Base-by-base conservation (phyloP, 2,888 invertebrate genomes). In the Calameuta pallipes region DNA sequence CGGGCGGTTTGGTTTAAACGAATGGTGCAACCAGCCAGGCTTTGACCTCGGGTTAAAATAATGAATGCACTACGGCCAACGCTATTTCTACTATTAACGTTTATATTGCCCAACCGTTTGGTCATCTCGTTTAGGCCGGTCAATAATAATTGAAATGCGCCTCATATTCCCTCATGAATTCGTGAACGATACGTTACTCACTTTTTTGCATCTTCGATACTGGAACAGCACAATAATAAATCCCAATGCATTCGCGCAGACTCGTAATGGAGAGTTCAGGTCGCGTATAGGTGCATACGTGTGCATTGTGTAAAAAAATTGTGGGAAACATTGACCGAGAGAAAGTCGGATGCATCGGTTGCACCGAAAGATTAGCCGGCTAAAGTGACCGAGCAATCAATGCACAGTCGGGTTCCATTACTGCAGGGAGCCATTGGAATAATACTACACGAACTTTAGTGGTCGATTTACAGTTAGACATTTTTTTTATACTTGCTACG, bases 321-420 rank as follows among this genome's bases (percentile, higher is more conserved):
- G 56, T 56, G 56, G 78, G 82, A 83, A 83, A 84, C 80, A 79
- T 77, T 80, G 80, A 83, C 81, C 80, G 82, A 78, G 85, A 87
- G 86, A 85, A 85, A 85, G 86, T 82, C 41, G 82, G 86, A 84
- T 85, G 85, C 83, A 85, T 84, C 81, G 86, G 83, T 87, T 85
- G 81, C 84, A 85, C 80, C 82, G 84, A 85, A 87, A 87, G 87
- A 88, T 87, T 87, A 87, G 85, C 83, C 82, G 81, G 75, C 76
- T 83, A 80, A 80, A 81, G 77, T 85, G 81, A 81, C 75, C 79
- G 80, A 77, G 82, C 84, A 82, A 77, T 77, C 77, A 74, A 77
- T 56, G 56, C 56, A 56, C 56, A 23, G 56, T 56, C 56, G 23
- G 76, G 70, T 73, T 76, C 73, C 35, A 76, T 76, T 76, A 73